Conservation (phyloP, 2,113 vertebrate species). For the Lathamus discolor region DNA sequence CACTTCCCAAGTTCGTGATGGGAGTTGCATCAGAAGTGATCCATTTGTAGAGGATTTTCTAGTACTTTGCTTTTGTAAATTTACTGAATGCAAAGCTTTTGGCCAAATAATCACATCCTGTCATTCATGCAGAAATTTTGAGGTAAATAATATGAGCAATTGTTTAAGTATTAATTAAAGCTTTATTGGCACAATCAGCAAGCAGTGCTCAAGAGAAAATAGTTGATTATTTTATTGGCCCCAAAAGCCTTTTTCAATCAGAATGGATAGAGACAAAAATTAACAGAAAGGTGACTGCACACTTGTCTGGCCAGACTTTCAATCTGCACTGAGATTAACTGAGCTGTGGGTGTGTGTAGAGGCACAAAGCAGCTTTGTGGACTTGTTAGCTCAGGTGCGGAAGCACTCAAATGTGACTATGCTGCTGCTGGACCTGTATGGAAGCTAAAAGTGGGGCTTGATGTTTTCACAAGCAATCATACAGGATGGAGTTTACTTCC, state of each 20-base stretch:
- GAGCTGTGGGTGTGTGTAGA: neutral
- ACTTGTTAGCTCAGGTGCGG: neutral
- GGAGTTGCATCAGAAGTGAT: neutral
- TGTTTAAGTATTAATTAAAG: neutral
- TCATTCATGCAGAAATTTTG: neutral
- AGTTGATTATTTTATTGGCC: neutral
- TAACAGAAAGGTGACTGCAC: neutral
- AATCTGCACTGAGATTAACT: neutral
- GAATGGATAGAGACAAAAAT: neutral
- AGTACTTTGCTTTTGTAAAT: neutral
- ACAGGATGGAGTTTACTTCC: neutral
- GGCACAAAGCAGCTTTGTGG: neutral
- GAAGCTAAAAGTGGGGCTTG: neutral
- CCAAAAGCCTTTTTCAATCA: neutral
- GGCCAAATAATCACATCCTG: neutral
- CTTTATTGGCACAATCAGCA: neutral
- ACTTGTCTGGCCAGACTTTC: neutral
- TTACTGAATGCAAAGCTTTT: neutral
- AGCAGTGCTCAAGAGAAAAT: neutral
- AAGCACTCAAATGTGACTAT: neutral
- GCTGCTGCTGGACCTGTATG: neutral
- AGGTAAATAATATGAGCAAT: neutral
- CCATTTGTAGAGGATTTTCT: neutral
- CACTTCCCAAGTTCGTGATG: neutral
- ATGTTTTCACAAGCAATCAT: neutral